Evolutionary conservation across 2,888 invertebrate species (phyloP).

Genomic region (Napeogenes sylphis): DNA sequence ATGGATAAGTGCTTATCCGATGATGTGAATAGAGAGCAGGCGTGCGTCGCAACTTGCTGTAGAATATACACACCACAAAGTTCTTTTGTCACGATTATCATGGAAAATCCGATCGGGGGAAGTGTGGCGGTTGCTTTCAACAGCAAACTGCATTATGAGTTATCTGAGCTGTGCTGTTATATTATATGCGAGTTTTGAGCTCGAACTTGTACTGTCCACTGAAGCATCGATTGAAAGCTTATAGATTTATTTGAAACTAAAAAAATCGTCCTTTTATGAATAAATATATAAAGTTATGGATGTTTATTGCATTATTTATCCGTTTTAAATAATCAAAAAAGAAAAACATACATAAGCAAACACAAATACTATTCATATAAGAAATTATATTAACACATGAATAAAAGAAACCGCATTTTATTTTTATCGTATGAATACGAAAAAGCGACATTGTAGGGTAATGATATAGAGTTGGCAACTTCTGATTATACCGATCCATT

Average conservation of each 20-base stretch:
- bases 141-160: conserved; percentile 75
- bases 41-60: conserved; percentile 54
- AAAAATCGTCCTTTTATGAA: not conserved
- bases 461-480: conserved; percentile 64
- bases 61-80: conserved; percentile 61
- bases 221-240: not conserved
- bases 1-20: conserved; percentile 50
- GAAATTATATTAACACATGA: conserved; percentile 9
- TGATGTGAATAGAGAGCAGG: conserved; percentile 56
- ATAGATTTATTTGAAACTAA: not conserved
- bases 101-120: conserved; percentile 74
- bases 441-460: conserved; percentile 33
- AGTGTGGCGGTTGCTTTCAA: conserved; percentile 71
- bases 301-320: no score
- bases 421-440: conserved; percentile 8
- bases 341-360: not conserved
- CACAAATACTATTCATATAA: no score
- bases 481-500: conserved; percentile 75
- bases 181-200: conserved; percentile 40
- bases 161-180: conserved; percentile 62
- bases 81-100: conserved; percentile 77
- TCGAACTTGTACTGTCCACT: conserved; percentile 37
- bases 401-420: not conserved
- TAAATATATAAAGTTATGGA: not conserved
- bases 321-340: not conserved